Conservation (phyloP, 2,888 invertebrate species). For the Galerucella pusilla region DNA sequence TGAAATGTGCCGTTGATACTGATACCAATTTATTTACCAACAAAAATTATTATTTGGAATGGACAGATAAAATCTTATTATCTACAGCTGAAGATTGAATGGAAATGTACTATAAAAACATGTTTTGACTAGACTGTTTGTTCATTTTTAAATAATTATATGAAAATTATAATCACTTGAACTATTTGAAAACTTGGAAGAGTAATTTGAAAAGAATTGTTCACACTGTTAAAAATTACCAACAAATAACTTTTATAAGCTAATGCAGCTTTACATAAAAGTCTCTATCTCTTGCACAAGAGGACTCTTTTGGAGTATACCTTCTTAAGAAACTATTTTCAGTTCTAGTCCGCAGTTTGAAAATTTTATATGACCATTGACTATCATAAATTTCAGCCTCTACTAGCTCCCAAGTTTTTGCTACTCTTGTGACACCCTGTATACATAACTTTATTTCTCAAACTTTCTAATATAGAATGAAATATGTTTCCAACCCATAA, state of each 20-base stretch:
- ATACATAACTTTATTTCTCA: too few species aligned
- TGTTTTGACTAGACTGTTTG: conserved; percentile 16
- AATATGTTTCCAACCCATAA: too few species aligned
- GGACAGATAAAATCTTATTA: conserved; percentile 2
- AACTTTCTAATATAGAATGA: too few species aligned
- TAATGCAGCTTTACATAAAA: too few species aligned
- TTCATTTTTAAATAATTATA: not conserved
- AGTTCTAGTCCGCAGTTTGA: too few species aligned
- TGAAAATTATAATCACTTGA: not conserved
- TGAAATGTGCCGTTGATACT: not conserved
- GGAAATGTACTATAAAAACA: not conserved
- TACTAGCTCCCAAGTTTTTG: too few species aligned
- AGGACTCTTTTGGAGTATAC: too few species aligned
- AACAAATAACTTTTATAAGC: not conserved
- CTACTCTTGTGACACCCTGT: too few species aligned
- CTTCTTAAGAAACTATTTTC: too few species aligned
- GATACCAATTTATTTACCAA: not conserved
- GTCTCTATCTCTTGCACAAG: too few species aligned
- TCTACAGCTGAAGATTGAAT: not conserved
- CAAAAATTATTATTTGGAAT: not conserved
- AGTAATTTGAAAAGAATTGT: not conserved
- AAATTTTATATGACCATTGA: too few species aligned
- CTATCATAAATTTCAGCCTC: too few species aligned
- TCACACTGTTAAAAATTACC: not conserved
- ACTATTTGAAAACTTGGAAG: not conserved